Evolutionary conservation across 2,797 vertebrate genomes (phyloP).

Genomic region (Silurus lanzhouensis): DNA sequence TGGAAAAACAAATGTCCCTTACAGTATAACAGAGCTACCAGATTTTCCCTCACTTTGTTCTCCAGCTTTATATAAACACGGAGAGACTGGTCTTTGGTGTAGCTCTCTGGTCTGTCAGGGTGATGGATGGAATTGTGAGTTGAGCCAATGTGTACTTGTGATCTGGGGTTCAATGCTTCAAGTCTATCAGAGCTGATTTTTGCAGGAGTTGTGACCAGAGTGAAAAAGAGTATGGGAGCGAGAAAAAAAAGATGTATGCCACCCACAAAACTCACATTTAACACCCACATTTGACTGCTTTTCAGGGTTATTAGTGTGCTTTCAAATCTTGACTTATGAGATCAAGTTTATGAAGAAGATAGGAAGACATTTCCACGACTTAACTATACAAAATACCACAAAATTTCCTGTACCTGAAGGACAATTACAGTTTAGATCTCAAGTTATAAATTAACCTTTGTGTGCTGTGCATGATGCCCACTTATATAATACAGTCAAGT

Average conservation of each 20-base stretch:
- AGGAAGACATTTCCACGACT: background rate
- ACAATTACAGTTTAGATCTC: background rate
- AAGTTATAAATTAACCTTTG: background rate
- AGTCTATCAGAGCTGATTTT: slow-evolving; percentile 37
- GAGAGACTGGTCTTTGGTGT: slow-evolving; percentile 7
- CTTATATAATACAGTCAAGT: background rate
- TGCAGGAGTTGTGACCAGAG: background rate
- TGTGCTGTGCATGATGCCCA: background rate
- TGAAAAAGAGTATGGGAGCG: background rate
- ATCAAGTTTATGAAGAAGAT: background rate
- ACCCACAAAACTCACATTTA: background rate
- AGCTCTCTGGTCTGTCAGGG: slow-evolving; percentile 14
- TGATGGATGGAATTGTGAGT: background rate
- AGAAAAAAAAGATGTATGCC: background rate
- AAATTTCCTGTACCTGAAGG: background rate
- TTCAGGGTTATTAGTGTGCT: background rate
- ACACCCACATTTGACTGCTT: background rate
- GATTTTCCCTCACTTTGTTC: background rate
- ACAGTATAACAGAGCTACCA: slow-evolving; percentile 8
- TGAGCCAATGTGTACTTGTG: slow-evolving; percentile 22
- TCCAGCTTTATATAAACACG: slow-evolving; percentile 6
- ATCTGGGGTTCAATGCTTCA: slow-evolving; percentile 42
- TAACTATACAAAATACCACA: background rate
- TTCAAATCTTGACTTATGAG: background rate
- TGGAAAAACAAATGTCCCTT: background rate